A percentile compares a stretch with the other conserved stretches of the same genome.
Conservation (phyloP, 2,888 invertebrate genomes). For the Lamproptera curius region DNA sequence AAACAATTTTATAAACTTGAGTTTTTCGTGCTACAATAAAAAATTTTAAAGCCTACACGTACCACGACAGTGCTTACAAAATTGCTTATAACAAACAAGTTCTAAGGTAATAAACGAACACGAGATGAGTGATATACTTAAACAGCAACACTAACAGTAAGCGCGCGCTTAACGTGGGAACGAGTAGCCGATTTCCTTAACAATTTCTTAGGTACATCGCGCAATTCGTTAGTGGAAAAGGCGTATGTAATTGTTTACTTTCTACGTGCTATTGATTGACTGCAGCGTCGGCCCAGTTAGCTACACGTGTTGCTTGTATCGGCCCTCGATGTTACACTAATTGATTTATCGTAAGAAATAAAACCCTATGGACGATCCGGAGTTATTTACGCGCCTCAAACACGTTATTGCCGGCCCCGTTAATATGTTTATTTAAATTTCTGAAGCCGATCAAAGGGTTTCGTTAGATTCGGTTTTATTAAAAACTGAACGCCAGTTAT, state of each 20-base stretch:
- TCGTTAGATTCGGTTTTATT: not conserved
- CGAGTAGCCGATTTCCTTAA: too few species aligned
- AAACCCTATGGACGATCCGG: constrained; percentile 11
- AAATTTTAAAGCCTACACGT: too few species aligned
- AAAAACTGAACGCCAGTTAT: not conserved
- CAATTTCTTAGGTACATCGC: too few species aligned
- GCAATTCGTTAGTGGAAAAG: constrained; percentile 28
- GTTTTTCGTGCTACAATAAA: too few species aligned
- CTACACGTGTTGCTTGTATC: constrained; percentile 50
- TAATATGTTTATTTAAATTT: constrained; percentile 8
- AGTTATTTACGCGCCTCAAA: constrained; percentile 10
- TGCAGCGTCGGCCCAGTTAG: constrained; percentile 54
- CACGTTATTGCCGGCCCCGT: constrained; percentile 6
- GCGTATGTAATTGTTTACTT: constrained; percentile 48
- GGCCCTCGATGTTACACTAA: constrained; percentile 11
- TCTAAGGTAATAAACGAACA: too few species aligned
- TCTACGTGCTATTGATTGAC: constrained; percentile 54
- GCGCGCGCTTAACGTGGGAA: constrained; percentile 7
- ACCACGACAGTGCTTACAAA: too few species aligned
- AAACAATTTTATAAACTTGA: too few species aligned
- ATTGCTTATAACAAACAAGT: too few species aligned
- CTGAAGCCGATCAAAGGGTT: constrained; percentile 1
- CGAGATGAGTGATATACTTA: too few species aligned
- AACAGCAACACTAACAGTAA: too few species aligned
- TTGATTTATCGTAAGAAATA: constrained; percentile 19